Evolutionary conservation across 2,113 vertebrate genomes (phyloP).

Genomic region (Pseudolaguvia tuberculata): DNA sequence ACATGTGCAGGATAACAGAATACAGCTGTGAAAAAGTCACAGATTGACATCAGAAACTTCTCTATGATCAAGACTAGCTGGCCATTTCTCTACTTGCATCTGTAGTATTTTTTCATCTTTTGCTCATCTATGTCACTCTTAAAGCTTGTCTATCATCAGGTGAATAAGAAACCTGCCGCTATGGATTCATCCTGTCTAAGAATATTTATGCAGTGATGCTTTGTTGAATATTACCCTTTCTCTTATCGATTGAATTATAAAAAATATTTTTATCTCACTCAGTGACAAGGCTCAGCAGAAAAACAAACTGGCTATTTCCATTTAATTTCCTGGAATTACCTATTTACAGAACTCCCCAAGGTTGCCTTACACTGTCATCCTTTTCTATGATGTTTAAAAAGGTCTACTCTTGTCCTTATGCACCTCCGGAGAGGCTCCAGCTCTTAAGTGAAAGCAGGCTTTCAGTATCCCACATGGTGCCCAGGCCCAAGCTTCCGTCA

Average conservation of each 20-base stretch:
- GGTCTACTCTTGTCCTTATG: constrained; percentile 28
- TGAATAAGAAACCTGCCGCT: neutral
- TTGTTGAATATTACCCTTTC: neutral
- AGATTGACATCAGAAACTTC: neutral
- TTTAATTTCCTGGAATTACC: neutral
- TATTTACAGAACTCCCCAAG: constrained; percentile 7
- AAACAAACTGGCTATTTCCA: neutral
- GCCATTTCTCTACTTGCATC: neutral
- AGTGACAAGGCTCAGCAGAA: neutral
- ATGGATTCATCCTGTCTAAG: neutral
- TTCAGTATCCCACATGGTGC: constrained; percentile 17
- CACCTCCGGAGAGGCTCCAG: constrained; percentile 32
- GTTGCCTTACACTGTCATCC: constrained; percentile 11
- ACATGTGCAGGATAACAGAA: neutral
- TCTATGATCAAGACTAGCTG: neutral
- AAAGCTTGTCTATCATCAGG: neutral
- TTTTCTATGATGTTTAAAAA: constrained; percentile 16
- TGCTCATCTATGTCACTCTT: neutral
- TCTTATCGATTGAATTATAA: neutral
- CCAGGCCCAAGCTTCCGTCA: constrained; percentile 40
- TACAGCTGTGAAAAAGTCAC: neutral
- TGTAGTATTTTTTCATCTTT: neutral
- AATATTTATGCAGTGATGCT: neutral
- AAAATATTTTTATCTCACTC: neutral
- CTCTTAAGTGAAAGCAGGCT: constrained; percentile 48